Evolutionary conservation across 2,113 vertebrate species (phyloP).

Genomic region (Columba janthina): DNA sequence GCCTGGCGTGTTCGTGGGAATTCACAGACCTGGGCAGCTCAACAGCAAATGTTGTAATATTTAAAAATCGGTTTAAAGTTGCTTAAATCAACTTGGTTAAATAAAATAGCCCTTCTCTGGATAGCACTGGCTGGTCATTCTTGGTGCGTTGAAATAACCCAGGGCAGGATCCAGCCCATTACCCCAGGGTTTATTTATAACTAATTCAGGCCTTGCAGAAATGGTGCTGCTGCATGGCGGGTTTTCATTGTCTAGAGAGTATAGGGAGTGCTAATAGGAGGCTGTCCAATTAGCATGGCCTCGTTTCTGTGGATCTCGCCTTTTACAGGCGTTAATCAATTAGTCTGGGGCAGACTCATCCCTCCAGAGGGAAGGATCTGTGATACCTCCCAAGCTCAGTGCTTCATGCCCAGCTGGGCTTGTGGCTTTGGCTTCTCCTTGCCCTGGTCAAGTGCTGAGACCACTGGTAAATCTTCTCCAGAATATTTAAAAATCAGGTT

Average conservation of each 20-base stretch:
- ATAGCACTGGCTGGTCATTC: accelerated
- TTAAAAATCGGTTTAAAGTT: neutral
- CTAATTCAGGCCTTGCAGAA: neutral
- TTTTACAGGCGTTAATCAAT: neutral
- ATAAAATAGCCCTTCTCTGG: neutral
- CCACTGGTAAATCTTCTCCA: accelerated
- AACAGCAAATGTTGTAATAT: neutral
- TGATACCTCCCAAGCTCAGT: accelerated
- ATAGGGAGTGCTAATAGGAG: neutral
- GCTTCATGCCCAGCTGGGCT: neutral
- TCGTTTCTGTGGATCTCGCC: neutral
- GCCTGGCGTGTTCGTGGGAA: accelerated
- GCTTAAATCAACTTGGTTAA: neutral
- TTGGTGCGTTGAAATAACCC: accelerated
- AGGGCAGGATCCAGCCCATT: neutral
- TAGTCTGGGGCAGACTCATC: neutral
- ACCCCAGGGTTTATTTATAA: neutral
- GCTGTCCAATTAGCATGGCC: neutral
- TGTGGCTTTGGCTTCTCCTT: neutral
- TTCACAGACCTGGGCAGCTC: neutral
- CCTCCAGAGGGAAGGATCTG: neutral
- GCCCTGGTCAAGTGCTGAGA: neutral
- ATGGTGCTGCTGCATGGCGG: neutral
- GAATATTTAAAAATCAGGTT: neutral
- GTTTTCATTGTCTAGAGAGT: neutral